Evolutionary conservation across 1,140 invertebrate genomes (phyloP).

Genomic region (Cyclargus thomasi): DNA sequence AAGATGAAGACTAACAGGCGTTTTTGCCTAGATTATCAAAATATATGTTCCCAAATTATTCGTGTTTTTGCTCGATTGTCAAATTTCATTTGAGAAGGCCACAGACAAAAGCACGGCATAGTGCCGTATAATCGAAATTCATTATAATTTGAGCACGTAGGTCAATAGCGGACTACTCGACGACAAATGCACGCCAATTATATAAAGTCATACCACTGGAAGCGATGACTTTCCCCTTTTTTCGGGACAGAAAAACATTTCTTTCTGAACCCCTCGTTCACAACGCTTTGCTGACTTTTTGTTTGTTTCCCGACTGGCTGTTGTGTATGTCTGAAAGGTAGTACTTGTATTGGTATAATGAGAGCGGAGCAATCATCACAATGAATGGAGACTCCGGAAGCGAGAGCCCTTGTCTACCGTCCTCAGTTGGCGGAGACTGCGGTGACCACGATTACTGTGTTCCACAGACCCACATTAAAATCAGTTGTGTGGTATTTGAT

Average conservation of each 20-base stretch:
- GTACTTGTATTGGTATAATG: slow-evolving; percentile 48
- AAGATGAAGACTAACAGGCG: no score
- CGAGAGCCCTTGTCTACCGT: slow-evolving; percentile 44
- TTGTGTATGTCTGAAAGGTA: slow-evolving; percentile 35
- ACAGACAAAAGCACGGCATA: background rate
- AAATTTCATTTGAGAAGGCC: no score
- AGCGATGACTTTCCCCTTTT: slow-evolving; percentile 7
- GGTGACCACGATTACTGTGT: slow-evolving; percentile 24
- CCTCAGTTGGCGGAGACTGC: slow-evolving; percentile 37
- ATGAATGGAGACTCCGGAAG: slow-evolving; percentile 55
- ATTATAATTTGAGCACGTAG: background rate
- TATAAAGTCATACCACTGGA: background rate
- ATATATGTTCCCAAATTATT: no score
- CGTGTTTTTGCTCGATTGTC: no score
- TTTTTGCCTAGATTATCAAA: no score
- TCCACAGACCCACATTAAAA: background rate
- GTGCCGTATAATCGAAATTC: background rate
- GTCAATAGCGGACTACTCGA: background rate
- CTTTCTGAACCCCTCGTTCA: slow-evolving; percentile 20
- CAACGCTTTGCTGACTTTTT: slow-evolving; percentile 29
- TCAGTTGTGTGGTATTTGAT: no score
- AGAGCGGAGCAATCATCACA: slow-evolving; percentile 65
- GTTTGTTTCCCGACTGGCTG: slow-evolving; percentile 31
- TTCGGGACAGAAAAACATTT: slow-evolving; percentile 19
- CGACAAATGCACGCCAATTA: background rate